Evolutionary conservation across 1,140 invertebrate genomes (phyloP).

Genomic region (Procambarus virginalis): DNA sequence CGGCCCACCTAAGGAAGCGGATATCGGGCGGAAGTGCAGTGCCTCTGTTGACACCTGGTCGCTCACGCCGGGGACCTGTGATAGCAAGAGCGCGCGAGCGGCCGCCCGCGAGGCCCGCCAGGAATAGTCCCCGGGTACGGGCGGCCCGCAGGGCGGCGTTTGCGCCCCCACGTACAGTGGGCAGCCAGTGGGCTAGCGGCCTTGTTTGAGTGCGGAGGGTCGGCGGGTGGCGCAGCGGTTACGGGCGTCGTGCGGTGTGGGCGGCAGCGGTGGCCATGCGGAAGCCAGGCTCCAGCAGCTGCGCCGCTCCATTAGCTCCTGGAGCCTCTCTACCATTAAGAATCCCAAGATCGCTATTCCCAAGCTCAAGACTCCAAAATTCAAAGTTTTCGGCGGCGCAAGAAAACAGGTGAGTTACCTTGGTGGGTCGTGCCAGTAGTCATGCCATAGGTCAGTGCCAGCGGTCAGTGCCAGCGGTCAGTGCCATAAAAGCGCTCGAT

Average conservation of each 20-base stretch:
- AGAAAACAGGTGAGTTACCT: slow-evolving; percentile 50
- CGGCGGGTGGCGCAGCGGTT: slow-evolving; percentile 47
- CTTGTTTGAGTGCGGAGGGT: slow-evolving; percentile 60
- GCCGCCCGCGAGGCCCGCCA: slow-evolving; percentile 38
- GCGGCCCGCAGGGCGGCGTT: slow-evolving; percentile 50
- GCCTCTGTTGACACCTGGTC: slow-evolving; percentile 49
- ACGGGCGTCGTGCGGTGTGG: slow-evolving; percentile 40
- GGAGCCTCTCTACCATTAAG: slow-evolving; percentile 57
- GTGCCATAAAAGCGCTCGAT: no score
- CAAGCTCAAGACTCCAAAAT: slow-evolving; percentile 46
- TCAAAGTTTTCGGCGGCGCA: slow-evolving; percentile 49
- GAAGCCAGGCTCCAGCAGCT: slow-evolving; percentile 63
- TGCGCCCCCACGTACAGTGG: slow-evolving; percentile 46
- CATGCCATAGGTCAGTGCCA: no score
- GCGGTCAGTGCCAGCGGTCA: neutral
- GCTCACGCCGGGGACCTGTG: slow-evolving; percentile 17
- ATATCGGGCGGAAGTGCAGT: neutral
- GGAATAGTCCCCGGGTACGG: slow-evolving; percentile 60
- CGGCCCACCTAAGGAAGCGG: slow-evolving; percentile 25
- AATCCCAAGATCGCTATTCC: slow-evolving; percentile 56
- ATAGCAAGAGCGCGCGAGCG: slow-evolving; percentile 4
- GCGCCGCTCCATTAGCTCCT: slow-evolving; percentile 60
- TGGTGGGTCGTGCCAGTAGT: neutral
- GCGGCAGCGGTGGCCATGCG: slow-evolving; percentile 45
- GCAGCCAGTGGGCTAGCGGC: slow-evolving; percentile 58